These are phyloP conservation scores for Rhagophthalmus giganteus DNA, from an alignment of 2,888 invertebrate genomes.

Conservation along the genomic window DNA sequence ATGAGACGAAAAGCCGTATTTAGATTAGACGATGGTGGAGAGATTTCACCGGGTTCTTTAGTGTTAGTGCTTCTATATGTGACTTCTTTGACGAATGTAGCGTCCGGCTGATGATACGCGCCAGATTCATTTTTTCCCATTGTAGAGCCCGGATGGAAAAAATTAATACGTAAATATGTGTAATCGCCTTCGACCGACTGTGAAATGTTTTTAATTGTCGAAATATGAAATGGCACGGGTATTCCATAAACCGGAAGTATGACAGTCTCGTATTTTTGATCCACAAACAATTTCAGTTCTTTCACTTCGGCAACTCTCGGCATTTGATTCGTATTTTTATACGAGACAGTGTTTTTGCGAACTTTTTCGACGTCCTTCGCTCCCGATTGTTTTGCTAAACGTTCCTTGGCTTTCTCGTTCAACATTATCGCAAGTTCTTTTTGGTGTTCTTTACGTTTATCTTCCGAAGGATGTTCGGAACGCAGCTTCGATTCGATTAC, in stretches of 20 bases:
- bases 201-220: slow-evolving; percentile 98
- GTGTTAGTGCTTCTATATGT: slow-evolving; percentile 97
- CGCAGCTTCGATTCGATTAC: slow-evolving; percentile 91
- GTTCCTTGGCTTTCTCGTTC: slow-evolving; percentile 90
- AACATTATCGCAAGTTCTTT: slow-evolving; percentile 87
- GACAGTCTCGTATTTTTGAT: slow-evolving; percentile 97
- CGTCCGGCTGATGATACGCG: slow-evolving; percentile 90
- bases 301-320: slow-evolving; percentile 92
- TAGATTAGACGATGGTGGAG: slow-evolving; percentile 92
- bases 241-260: slow-evolving; percentile 95
- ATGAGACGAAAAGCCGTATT: slow-evolving; percentile 97
- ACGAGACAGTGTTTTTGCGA: slow-evolving; percentile 92
- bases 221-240: slow-evolving; percentile 97
- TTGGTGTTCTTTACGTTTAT: slow-evolving; percentile 96
- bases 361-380: slow-evolving; percentile 87
- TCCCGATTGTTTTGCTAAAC: slow-evolving; percentile 84
- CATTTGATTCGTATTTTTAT: slow-evolving; percentile 89
- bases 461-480: slow-evolving; percentile 94
- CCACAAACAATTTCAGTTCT: slow-evolving; percentile 92
- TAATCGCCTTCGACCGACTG: slow-evolving; percentile 99
- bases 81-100: slow-evolving; percentile 98
- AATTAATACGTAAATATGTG: slow-evolving; percentile 96
- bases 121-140: slow-evolving; percentile 93
- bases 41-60: slow-evolving; percentile 94
- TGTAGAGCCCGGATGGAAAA: slow-evolving; percentile 97